Evolutionary conservation across 1,140 invertebrate genomes (phyloP).

Genomic region (Belonocnema kinseyi): DNA sequence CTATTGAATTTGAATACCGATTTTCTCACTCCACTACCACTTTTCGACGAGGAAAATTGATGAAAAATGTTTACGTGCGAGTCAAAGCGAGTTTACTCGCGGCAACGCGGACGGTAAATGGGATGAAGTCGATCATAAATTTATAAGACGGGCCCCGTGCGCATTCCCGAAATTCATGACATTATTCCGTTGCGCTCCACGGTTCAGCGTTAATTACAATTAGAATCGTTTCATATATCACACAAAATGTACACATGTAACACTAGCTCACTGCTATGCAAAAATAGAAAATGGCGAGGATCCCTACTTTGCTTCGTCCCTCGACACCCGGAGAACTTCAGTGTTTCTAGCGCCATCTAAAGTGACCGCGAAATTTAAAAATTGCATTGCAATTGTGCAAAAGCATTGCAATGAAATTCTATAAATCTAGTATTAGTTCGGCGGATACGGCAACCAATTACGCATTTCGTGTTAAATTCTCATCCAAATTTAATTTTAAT

Average conservation of each 20-base stretch:
- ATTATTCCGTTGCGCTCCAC: constrained; percentile 48
- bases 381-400: background rate
- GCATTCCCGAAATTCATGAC: constrained; percentile 57
- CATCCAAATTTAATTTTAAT: too few species aligned
- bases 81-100: constrained; percentile 47
- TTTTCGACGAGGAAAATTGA: constrained; percentile 36
- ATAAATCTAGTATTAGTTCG: too few species aligned
- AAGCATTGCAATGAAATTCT: too few species aligned
- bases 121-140: constrained; percentile 37
- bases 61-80: constrained; percentile 42
- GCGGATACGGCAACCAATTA: too few species aligned
- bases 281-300: constrained; percentile 76
- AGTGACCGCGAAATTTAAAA: background rate
- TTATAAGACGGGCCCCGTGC: constrained; percentile 44
- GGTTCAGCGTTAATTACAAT: constrained; percentile 50
- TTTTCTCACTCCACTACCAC: constrained; percentile 43
- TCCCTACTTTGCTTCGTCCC: constrained; percentile 59
- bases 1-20: constrained; percentile 44
- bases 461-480: too few species aligned
- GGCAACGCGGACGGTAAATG: constrained; percentile 45
- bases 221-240: constrained; percentile 58
- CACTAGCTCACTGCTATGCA: constrained; percentile 71
- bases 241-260: constrained; percentile 67
- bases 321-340: background rate
- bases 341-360: background rate